phyloP scores from a whole-genome alignment of 2,797 vertebrate species.

The Sciurus carolinensis region DNA sequence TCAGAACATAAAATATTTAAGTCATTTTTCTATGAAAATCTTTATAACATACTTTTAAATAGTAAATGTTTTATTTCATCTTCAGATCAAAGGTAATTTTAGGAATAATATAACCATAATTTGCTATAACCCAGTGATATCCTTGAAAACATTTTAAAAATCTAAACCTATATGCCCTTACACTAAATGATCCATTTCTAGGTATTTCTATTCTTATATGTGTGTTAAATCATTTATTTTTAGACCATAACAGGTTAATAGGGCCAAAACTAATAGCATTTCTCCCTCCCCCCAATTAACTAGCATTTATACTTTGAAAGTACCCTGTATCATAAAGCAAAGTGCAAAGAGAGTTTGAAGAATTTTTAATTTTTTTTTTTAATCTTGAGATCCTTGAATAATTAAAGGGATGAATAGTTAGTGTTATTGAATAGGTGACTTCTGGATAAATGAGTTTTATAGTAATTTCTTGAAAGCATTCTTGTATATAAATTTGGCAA shows the following conservation, averaged over 20 bases:
- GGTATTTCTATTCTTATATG: conserved; percentile 31
- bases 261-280: not conserved
- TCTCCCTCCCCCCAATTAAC: not conserved
- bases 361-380: not conserved
- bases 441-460: conserved; percentile 31
- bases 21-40: conserved; percentile 23
- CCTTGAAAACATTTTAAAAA: not conserved
- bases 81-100: conserved; percentile 4
- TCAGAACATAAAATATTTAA: conserved; percentile 21
- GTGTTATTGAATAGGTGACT: not conserved
- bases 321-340: not conserved
- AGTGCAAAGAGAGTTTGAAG: conserved; percentile 17
- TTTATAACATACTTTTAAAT: not conserved
- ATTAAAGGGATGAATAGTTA: not conserved
- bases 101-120: not conserved
- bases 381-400: not conserved
- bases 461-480: not conserved
- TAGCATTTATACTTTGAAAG: conserved; percentile 10
- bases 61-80: conserved; percentile 6
- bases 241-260: not conserved
- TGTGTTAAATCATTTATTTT: conserved; percentile 11
- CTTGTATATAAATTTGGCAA: conserved; percentile 22
- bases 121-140: not conserved
- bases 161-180: not conserved
- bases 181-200: not conserved